phyloP scores from a whole-genome alignment of 2,888 invertebrate species.

The Cybosia mesomella region DNA sequence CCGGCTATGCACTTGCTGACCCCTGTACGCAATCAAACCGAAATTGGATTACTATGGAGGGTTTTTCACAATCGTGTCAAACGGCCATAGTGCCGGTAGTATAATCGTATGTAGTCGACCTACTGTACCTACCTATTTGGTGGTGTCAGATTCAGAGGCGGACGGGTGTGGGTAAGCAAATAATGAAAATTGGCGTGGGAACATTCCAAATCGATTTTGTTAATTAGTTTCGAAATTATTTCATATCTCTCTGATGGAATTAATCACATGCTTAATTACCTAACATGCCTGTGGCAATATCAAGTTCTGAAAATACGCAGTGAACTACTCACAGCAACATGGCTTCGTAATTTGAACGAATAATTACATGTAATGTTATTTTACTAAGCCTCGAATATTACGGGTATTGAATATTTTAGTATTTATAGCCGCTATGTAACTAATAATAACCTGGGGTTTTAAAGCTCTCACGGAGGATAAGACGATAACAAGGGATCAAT shows the following conservation, averaged over 20 bases:
- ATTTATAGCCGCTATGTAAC: background rate
- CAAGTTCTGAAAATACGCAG: background rate
- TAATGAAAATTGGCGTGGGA: constrained; percentile 25
- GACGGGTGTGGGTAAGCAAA: background rate
- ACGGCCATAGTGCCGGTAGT: too few relatives aligned
- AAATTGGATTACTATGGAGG: too few relatives aligned
- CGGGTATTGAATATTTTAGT: too few relatives aligned
- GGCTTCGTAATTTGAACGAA: background rate
- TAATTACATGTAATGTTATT: background rate
- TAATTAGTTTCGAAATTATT: constrained; percentile 35
- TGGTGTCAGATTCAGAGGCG: background rate
- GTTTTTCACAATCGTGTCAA: too few relatives aligned
- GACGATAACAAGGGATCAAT: too few relatives aligned
- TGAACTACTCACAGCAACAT: background rate
- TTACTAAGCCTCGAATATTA: background rate
- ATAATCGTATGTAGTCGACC: background rate
- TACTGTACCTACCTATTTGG: background rate
- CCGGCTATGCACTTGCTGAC: too few relatives aligned
- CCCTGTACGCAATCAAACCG: too few relatives aligned
- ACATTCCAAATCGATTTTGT: constrained; percentile 24
- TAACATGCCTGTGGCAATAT: constrained; percentile 10
- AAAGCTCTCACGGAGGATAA: too few relatives aligned
- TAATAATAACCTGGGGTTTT: too few relatives aligned
- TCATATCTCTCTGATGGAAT: constrained; percentile 25
- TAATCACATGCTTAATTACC: constrained; percentile 19